Percentiles rank a stretch among this genome's conserved stretches.
Evolutionary conservation across 2,888 invertebrate genomes (phyloP).

Genomic region (Tubulanus polymorphus): DNA sequence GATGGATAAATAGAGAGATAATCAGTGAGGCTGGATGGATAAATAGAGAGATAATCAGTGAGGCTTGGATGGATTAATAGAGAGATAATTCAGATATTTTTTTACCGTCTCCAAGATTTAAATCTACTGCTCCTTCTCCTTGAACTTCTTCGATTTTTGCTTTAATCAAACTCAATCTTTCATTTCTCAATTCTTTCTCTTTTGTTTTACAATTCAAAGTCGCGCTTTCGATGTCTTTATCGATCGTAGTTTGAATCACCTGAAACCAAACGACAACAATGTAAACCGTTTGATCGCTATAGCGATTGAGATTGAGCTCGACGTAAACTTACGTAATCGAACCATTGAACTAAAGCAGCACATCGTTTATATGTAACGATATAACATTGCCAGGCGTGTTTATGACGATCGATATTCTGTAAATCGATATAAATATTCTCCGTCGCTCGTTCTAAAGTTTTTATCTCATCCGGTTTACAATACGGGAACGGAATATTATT

Average conservation of each 20-base stretch:
- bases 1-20: too few species aligned
- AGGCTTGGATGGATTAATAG: too few species aligned
- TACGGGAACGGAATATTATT: constrained; percentile 58
- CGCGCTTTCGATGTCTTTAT: constrained; percentile 54
- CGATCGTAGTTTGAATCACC: constrained; percentile 57
- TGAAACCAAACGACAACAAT: constrained; percentile 21
- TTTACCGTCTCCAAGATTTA: too few species aligned
- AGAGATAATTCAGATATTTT: too few species aligned
- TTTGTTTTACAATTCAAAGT: constrained; percentile 51
- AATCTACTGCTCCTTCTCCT: too few species aligned
- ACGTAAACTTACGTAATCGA: constrained; percentile 55
- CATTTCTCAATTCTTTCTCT: constrained; percentile 53
- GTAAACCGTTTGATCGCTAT: not conserved
- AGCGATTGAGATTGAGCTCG: too few species aligned
- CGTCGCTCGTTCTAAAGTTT: constrained; percentile 53
- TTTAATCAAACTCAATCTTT: constrained; percentile 56
- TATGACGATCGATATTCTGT: constrained; percentile 51
- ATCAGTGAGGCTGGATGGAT: too few species aligned
- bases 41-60: too few species aligned
- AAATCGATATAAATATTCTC: constrained; percentile 58
- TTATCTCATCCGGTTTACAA: constrained; percentile 56
- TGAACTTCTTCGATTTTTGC: constrained; percentile 48
- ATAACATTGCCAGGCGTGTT: constrained; percentile 55
- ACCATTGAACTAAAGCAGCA: constrained; percentile 58
- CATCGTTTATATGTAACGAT: constrained; percentile 54